These are phyloP conservation scores for Eumaeus atala DNA, from an alignment of 1,140 invertebrate species.

Conservation along the genomic window DNA sequence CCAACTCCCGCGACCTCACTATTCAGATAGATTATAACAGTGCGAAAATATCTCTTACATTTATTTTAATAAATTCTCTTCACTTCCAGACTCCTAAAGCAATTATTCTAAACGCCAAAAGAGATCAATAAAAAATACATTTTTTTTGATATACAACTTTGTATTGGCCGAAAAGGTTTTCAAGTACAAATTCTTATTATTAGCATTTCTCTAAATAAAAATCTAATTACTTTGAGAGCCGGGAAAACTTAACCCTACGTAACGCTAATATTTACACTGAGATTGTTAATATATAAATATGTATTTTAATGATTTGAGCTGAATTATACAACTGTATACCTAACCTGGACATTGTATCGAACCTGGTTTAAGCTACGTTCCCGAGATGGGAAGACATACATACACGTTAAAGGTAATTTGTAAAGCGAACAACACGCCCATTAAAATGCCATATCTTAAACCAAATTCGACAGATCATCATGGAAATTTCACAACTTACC, in stretches of 20 bases:
- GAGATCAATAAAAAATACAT: slow-evolving; percentile 73
- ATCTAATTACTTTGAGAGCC: slow-evolving; percentile 71
- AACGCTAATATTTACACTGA: slow-evolving; percentile 70
- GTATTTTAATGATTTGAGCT: slow-evolving; percentile 70
- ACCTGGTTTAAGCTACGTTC: background rate
- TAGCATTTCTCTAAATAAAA: slow-evolving; percentile 61
- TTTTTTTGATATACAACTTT: slow-evolving; percentile 60
- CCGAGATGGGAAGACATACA: too few species aligned
- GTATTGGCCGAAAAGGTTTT: slow-evolving; percentile 61
- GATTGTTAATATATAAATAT: slow-evolving; percentile 67
- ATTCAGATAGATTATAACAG: slow-evolving; percentile 65
- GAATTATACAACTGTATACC: slow-evolving; percentile 25
- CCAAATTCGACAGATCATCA: slow-evolving; percentile 13
- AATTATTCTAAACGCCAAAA: slow-evolving; percentile 61
- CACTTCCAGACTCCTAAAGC: slow-evolving; percentile 69
- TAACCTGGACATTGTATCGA: background rate
- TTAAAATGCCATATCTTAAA: background rate
- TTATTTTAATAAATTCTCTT: slow-evolving; percentile 67
- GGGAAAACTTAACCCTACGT: slow-evolving; percentile 55
- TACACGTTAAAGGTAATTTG: slow-evolving; percentile 3
- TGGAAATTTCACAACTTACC: slow-evolving; percentile 34
- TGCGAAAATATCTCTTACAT: slow-evolving; percentile 71
- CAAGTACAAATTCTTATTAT: slow-evolving; percentile 57
- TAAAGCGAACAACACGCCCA: slow-evolving; percentile 1
- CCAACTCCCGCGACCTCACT: slow-evolving; percentile 35